A percentile compares a stretch with the other conserved stretches of the same genome.
These are phyloP conservation scores for Steatornis caripensis DNA, from an alignment of 2,113 vertebrate species.

Conservation along the genomic window DNA sequence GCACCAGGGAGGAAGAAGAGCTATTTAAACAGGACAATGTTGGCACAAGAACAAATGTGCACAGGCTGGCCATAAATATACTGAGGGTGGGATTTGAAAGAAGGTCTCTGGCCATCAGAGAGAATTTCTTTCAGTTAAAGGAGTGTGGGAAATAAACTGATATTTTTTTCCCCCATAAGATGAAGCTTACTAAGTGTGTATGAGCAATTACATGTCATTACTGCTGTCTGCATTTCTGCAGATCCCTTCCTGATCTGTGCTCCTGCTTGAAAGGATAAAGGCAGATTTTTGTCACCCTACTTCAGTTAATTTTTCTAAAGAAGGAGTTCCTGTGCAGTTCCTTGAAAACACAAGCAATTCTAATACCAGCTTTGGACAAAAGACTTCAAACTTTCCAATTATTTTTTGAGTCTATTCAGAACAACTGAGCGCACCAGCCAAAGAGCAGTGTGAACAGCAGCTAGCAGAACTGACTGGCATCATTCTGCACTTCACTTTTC, in stretches of 20 bases:
- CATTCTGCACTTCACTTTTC: neutral
- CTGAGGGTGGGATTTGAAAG: neutral
- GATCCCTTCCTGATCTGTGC: neutral
- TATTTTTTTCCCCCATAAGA: neutral
- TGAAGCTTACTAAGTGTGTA: neutral
- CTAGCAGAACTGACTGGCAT: neutral
- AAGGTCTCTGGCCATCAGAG: neutral
- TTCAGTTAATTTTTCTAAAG: neutral
- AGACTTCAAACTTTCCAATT: neutral
- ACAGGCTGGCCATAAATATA: neutral
- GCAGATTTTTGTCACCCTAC: neutral
- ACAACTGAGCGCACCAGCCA: neutral
- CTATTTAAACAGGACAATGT: neutral
- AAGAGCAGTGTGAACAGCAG: neutral
- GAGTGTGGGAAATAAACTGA: neutral
- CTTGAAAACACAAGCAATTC: neutral
- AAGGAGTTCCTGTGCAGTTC: neutral
- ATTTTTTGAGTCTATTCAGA: neutral
- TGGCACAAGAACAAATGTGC: neutral
- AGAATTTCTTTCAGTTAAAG: neutral
- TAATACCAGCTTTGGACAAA: neutral
- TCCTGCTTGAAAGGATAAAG: neutral
- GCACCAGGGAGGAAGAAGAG: neutral
- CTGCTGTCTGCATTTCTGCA: neutral
- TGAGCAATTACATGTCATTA: neutral